A percentile compares a stretch with the other conserved stretches of the same genome.
Conservation (phyloP, 2,113 vertebrate species). For the Terrapene triunguis region DNA sequence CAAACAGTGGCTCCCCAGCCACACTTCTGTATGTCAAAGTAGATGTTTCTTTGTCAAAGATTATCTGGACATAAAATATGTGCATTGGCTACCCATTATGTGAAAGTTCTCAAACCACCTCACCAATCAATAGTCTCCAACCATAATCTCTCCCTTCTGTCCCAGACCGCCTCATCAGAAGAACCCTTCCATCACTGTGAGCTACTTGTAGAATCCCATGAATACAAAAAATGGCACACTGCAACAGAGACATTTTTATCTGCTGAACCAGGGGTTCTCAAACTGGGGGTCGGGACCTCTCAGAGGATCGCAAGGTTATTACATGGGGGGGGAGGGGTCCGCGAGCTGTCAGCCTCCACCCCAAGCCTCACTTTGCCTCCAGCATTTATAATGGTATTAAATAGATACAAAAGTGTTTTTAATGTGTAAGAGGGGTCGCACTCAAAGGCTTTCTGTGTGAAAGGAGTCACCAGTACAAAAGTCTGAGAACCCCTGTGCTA, state of each 20-base stretch:
- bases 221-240: background rate
- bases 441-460: no score
- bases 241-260: background rate
- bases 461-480: no score
- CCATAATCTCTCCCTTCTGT: background rate
- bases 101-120: background rate
- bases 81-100: background rate
- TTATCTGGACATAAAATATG: background rate
- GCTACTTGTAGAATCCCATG: background rate
- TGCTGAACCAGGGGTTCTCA: no score
- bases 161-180: background rate
- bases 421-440: no score
- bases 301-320: no score
- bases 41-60: background rate
- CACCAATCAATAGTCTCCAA: background rate
- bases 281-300: no score
- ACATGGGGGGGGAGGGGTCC: no score
- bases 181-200: background rate
- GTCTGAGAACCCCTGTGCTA: no score
- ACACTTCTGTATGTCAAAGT: background rate
- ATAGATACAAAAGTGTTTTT: no score
- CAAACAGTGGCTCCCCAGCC: background rate
- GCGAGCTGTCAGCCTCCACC: no score
- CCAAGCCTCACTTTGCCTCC: no score
- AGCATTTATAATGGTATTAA: no score